Evolutionary conservation across 2,888 invertebrate species (phyloP).

Genomic region (Cephus runcator): DNA sequence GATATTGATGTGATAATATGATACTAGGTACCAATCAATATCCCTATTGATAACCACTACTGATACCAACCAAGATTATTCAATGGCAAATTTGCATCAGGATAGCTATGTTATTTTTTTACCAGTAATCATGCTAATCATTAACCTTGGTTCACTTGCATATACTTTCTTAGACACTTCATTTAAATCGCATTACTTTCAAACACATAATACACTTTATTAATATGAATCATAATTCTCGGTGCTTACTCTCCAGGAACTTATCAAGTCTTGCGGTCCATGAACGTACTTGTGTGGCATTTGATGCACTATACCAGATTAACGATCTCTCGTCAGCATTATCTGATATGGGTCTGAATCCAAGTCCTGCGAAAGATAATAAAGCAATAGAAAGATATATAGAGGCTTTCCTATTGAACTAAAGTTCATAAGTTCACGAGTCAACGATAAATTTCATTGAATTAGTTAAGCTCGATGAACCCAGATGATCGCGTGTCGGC

Average conservation of each 20-base stretch:
- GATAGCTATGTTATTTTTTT: not conserved
- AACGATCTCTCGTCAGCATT: conserved; percentile 71
- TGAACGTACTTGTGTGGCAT: conserved; percentile 66
- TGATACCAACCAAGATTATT: not conserved
- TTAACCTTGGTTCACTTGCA: not conserved
- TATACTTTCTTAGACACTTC: not conserved
- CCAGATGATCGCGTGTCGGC: not conserved
- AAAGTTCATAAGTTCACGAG: not conserved
- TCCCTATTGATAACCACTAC: not conserved
- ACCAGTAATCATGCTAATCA: not conserved
- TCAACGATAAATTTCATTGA: not conserved
- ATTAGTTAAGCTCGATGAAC: not conserved
- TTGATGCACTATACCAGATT: conserved; percentile 71
- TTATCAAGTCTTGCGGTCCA: conserved; percentile 70
- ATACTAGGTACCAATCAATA: not conserved
- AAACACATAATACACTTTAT: not conserved
- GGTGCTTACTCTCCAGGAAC: conserved; percentile 70
- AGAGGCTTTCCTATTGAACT: not conserved
- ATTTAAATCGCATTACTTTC: not conserved
- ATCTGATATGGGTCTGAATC: conserved; percentile 72
- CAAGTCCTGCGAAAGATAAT: conserved; percentile 68
- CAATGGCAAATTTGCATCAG: too few species aligned
- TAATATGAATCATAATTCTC: not conserved
- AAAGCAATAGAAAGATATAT: not conserved
- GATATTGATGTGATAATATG: not conserved